Conservation (phyloP, 2,113 vertebrate genomes). For the Mesitornis unicolor region DNA sequence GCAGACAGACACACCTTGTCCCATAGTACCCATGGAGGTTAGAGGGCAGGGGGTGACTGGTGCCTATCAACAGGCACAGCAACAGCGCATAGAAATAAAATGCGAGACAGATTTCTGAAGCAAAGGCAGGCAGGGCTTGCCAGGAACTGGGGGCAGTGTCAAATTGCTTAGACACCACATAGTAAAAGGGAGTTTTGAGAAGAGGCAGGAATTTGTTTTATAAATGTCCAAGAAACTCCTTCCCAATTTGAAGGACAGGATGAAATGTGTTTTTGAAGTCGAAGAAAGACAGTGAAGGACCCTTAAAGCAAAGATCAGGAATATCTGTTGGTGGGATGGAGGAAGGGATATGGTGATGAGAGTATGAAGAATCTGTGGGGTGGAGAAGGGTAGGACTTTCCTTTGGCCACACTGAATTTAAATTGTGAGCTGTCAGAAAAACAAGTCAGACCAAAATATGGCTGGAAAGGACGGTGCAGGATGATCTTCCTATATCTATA, state of each 20-base stretch:
- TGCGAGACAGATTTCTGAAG: not conserved
- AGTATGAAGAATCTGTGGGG: not conserved
- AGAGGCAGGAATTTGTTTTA: not conserved
- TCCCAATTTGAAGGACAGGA: not conserved
- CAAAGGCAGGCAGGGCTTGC: not conserved
- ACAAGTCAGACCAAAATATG: not conserved
- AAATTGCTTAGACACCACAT: not conserved
- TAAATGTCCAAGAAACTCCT: not conserved
- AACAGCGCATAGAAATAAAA: not conserved
- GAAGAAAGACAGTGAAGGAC: not conserved
- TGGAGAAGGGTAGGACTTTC: not conserved
- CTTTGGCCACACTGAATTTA: not conserved
- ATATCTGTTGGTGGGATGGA: not conserved
- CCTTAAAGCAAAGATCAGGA: not conserved
- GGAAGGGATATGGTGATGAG: not conserved
- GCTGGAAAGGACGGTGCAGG: not conserved
- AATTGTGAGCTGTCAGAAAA: not conserved
- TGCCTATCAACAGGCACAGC: not conserved
- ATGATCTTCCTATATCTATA: not conserved
- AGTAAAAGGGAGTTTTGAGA: not conserved
- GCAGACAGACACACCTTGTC: not conserved
- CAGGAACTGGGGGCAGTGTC: not conserved
- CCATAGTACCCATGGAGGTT: accelerated
- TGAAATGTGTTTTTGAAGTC: not conserved
- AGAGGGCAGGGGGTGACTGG: not conserved